These are phyloP conservation scores for Rotaria socialis DNA, from an alignment of 2,888 invertebrate species.

Conservation along the genomic window DNA sequence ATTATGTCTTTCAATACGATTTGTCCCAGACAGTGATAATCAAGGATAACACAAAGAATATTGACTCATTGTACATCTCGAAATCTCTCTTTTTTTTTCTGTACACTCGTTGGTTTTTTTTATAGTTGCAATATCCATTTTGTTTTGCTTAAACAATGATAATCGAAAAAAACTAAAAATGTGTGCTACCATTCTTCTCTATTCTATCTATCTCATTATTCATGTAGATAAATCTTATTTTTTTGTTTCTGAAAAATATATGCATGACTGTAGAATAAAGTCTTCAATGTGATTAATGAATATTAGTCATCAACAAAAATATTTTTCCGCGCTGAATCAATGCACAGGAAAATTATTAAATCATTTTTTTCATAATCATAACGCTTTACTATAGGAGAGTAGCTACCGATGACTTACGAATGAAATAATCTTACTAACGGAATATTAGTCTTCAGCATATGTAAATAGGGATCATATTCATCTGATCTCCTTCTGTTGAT, in stretches of 20 bases:
- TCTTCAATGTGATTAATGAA: background rate
- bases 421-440: too few species aligned
- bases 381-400: too few species aligned
- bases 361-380: too few species aligned
- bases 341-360: too few species aligned
- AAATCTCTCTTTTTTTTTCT: background rate
- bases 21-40: background rate
- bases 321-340: too few species aligned
- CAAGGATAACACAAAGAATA: background rate
- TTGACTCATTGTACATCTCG: background rate
- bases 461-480: too few species aligned
- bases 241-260: background rate
- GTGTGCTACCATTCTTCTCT: background rate
- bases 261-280: background rate
- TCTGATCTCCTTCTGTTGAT: too few species aligned
- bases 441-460: too few species aligned
- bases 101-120: background rate
- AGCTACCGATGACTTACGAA: too few species aligned
- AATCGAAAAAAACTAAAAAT: background rate
- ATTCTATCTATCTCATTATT: background rate
- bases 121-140: background rate
- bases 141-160: background rate
- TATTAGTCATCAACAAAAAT: background rate
- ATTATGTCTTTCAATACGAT: background rate
- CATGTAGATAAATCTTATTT: background rate